phyloP scores from a whole-genome alignment of 1,140 invertebrate species.

The Nasonia vitripennis region DNA sequence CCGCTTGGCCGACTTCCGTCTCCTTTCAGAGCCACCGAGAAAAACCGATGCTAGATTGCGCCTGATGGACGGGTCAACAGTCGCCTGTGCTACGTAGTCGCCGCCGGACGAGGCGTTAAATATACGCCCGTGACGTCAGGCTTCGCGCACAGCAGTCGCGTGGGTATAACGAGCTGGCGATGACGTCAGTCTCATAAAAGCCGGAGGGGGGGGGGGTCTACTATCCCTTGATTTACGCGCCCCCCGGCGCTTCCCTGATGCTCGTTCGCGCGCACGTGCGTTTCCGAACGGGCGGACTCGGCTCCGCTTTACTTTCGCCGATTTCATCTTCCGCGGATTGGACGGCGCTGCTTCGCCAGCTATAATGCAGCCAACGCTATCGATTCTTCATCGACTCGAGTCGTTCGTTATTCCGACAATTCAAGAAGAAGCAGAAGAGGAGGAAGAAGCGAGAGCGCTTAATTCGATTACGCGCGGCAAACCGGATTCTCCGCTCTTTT shows the following conservation, averaged over 20 bases:
- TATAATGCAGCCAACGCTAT: too few species aligned
- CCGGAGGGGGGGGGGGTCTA: too few species aligned
- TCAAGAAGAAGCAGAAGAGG: too few species aligned
- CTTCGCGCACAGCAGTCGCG: not conserved
- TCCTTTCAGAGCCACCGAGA: not conserved
- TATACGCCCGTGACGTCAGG: not conserved
- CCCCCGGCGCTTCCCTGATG: not conserved
- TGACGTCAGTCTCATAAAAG: conserved; percentile 61
- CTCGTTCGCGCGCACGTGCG: not conserved
- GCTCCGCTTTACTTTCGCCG: too few species aligned
- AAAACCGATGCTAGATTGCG: conserved; percentile 30
- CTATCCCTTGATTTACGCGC: conserved; percentile 35
- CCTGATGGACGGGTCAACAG: too few species aligned
- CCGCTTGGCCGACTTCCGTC: not conserved
- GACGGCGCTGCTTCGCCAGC: too few species aligned
- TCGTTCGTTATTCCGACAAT: too few species aligned
- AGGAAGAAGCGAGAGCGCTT: conserved; percentile 34
- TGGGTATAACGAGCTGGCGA: conserved; percentile 56
- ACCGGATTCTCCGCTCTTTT: conserved; percentile 56
- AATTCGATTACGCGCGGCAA: conserved; percentile 61
- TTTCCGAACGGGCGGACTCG: too few species aligned
- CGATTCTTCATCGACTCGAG: too few species aligned
- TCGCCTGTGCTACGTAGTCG: not conserved
- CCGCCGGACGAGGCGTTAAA: not conserved
- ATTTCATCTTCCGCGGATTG: too few species aligned